Base-by-base conservation (phyloP, 30 jellyfish, hydroid and myxozoan genomes). In the Nemopilema nomurai region DNA sequence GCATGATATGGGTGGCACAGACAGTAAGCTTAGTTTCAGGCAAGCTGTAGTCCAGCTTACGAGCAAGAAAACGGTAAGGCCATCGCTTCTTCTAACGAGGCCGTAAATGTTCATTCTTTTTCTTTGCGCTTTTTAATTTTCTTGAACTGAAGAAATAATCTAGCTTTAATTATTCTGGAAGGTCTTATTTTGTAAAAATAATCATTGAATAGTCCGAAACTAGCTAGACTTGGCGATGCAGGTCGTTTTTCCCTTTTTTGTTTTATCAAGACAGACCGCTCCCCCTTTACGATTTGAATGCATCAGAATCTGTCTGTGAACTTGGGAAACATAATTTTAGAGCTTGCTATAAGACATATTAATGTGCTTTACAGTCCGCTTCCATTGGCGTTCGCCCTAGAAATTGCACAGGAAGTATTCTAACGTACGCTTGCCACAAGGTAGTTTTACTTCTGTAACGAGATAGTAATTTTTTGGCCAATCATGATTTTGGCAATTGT, bases 31-130 rank as follows among this genome's bases (percentile, higher is more conserved):
- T 50, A 90, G 92, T 74, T 95, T 95, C 84, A 74, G 99, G 64
- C 99, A 95, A 62, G 99, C 99, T 51, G 99, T 95, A 20, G 99
- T 95, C 0, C 99, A 95, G 90, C 96, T 95, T 16, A 95, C 99
- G 19, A 88, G 97, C 90, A 95, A 95, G 90, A 95, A 90, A 84
- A 83, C 99, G 91, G 99, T 95, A 88, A 82, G 96, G 49, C 8
- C 65, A 3, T 6, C 72, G 21, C 8, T 32, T 6, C 33, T 73
- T 32, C 19, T 4, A 71, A 71, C 49, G 51, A 24, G 27, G 16
- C 73, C 4, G 21, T 30, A 63, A 18, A 0, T 4, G 21, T 4
- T 63, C 20, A 7, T 18, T 30, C 21, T 4, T 18, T 63, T 4
- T 63, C 20, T 63, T 63, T 8, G n/a, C 73, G n/a, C n/a, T n/a